A percentile compares a stretch with the other conserved stretches of the same genome.
phyloP scores from a whole-genome alignment of 1,140 invertebrate genomes.

The Colletes latitarsis region DNA sequence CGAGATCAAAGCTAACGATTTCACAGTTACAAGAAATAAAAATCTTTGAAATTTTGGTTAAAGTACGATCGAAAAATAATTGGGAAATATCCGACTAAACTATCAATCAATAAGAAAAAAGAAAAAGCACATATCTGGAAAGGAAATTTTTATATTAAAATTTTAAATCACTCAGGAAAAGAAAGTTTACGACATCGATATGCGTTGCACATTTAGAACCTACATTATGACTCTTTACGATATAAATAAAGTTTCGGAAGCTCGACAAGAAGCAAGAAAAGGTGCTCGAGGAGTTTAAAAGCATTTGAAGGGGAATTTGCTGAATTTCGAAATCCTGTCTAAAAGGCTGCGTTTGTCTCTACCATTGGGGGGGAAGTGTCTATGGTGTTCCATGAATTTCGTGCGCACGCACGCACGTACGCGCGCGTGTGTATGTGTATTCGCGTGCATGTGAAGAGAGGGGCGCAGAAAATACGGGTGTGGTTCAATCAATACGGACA shows the following conservation, averaged over 20 bases:
- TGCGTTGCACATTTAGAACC: too few relatives aligned
- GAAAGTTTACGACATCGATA: too few relatives aligned
- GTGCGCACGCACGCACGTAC: slow-evolving; percentile 57
- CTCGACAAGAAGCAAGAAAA: neutral
- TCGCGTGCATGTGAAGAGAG: slow-evolving; percentile 15
- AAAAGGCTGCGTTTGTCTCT: slow-evolving; percentile 13
- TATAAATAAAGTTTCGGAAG: neutral
- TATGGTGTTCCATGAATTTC: slow-evolving; percentile 54
- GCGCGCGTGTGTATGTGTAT: neutral
- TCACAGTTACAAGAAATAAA: too few relatives aligned
- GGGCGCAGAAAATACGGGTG: slow-evolving; percentile 74
- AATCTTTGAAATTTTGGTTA: too few relatives aligned
- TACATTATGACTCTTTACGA: too few relatives aligned
- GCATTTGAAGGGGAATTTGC: neutral
- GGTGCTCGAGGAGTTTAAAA: neutral
- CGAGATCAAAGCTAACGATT: too few relatives aligned
- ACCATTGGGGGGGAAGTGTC: neutral
- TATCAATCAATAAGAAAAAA: too few relatives aligned
- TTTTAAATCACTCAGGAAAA: too few relatives aligned
- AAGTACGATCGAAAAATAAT: too few relatives aligned
- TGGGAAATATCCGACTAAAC: too few relatives aligned
- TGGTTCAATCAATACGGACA: slow-evolving; percentile 79
- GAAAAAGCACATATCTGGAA: too few relatives aligned
- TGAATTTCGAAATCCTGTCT: slow-evolving; percentile 11
- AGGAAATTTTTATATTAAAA: too few relatives aligned